These are phyloP conservation scores for Tanypteryx hageni DNA, from an alignment of 2,888 invertebrate species.

Conservation along the genomic window DNA sequence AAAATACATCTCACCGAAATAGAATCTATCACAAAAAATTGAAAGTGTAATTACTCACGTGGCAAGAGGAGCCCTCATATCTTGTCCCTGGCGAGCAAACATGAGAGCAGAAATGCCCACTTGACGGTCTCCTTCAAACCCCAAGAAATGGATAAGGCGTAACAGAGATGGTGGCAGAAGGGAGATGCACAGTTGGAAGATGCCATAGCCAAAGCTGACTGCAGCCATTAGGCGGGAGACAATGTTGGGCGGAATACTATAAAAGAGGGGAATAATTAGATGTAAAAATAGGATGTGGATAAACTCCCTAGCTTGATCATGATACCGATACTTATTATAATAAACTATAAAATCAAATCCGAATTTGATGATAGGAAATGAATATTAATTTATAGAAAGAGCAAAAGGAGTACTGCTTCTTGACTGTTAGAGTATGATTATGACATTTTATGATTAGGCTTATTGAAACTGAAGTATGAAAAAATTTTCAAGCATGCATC, in stretches of 20 bases:
- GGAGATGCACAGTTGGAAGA: constrained; percentile 83
- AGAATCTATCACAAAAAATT: too few species aligned
- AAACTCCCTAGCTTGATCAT: constrained; percentile 32
- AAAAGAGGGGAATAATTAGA: constrained; percentile 52
- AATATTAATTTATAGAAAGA: too few species aligned
- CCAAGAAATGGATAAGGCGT: constrained; percentile 80
- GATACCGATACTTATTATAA: constrained; percentile 21
- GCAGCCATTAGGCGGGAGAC: constrained; percentile 81
- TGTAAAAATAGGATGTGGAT: not conserved
- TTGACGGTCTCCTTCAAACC: constrained; percentile 81
- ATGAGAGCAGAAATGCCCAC: constrained; percentile 79
- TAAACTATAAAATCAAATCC: not conserved
- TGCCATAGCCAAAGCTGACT: constrained; percentile 84
- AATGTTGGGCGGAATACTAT: constrained; percentile 76
- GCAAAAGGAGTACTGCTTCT: too few species aligned
- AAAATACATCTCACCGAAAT: too few species aligned
- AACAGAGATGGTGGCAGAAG: constrained; percentile 81
- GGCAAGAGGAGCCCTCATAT: constrained; percentile 83
- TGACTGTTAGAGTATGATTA: too few species aligned
- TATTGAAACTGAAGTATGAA: too few species aligned
- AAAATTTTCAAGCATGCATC: too few species aligned
- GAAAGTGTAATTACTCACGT: constrained; percentile 75
- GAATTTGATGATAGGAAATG: not conserved
- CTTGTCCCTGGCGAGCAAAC: constrained; percentile 80
- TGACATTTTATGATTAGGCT: too few species aligned